phyloP scores from a whole-genome alignment of 2,113 vertebrate species.

The Esox niger region DNA sequence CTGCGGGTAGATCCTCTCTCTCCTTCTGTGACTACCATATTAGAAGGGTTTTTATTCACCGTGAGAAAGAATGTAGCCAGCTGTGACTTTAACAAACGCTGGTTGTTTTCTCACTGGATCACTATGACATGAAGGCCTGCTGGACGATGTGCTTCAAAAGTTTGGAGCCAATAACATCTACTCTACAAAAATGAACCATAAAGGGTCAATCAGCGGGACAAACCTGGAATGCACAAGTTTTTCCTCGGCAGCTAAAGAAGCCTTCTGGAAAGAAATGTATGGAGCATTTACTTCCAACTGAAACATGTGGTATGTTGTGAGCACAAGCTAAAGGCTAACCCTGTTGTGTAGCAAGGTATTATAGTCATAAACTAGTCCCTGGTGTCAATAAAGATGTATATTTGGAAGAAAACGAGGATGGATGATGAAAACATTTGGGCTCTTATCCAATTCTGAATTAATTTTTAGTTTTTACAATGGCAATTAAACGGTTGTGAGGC shows the following conservation, averaged over 20 bases:
- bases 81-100: conserved; percentile 12
- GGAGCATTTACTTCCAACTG: no score
- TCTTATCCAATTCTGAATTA: no score
- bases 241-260: no score
- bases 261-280: no score
- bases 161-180: conserved; percentile 46
- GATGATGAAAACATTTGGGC: no score
- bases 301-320: background rate
- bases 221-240: background rate
- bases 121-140: conserved; percentile 39
- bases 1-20: background rate
- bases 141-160: conserved; percentile 33
- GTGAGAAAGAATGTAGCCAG: background rate
- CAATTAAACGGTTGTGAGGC: no score
- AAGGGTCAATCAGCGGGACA: conserved; percentile 10
- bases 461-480: no score
- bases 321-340: background rate
- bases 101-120: conserved; percentile 30
- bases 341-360: no score
- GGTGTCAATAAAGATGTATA: no score
- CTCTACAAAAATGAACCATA: no score
- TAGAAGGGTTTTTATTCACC: background rate
- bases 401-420: no score
- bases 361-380: no score
- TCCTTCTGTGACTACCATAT: background rate